Percentiles rank a stretch among this genome's conserved stretches.
phyloP scores from a whole-genome alignment of 2,888 invertebrate species.

The Pilophorus perplexus region DNA sequence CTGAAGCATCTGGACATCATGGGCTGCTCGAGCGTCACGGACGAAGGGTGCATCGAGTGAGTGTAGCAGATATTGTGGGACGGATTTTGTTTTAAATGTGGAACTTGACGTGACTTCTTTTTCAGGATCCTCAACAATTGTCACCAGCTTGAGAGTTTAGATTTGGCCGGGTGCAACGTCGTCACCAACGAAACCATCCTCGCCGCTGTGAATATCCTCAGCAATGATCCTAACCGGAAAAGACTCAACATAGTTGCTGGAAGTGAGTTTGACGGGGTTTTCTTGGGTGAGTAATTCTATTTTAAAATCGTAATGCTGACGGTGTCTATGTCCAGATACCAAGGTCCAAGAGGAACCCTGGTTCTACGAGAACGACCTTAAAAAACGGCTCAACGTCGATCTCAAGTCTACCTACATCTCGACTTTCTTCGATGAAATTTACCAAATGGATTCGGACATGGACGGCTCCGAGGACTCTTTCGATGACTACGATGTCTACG shows the following conservation, averaged over 20 bases:
- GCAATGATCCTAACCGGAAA: constrained; percentile 14
- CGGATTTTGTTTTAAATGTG: neutral
- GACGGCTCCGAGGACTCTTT: constrained; percentile 9
- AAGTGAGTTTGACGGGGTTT: too few species aligned
- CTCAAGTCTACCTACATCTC: constrained; percentile 20
- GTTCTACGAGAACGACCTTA: constrained; percentile 14
- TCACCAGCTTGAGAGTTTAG: constrained; percentile 33
- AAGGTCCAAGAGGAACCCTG: constrained; percentile 3
- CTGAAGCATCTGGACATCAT: constrained; percentile 38
- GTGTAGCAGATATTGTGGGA: neutral
- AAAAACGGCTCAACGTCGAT: constrained; percentile 16
- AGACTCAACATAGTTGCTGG: constrained; percentile 12
- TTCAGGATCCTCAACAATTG: constrained; percentile 41
- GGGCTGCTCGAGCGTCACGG: constrained; percentile 35
- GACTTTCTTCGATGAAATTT: neutral
- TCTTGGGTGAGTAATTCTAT: too few species aligned
- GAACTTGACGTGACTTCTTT: neutral
- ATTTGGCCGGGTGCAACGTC: constrained; percentile 32
- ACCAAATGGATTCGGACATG: neutral
- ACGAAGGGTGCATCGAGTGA: constrained; percentile 41
- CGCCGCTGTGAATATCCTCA: constrained; percentile 37
- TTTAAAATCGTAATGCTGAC: too few species aligned
- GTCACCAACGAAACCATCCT: constrained; percentile 42
- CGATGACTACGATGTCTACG: constrained; percentile 19
- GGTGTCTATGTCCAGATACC: too few species aligned